Percentiles rank a stretch among this genome's conserved stretches.
These are phyloP conservation scores for Hedya salicella DNA, from an alignment of 2,888 invertebrate genomes.

Conservation along the genomic window DNA sequence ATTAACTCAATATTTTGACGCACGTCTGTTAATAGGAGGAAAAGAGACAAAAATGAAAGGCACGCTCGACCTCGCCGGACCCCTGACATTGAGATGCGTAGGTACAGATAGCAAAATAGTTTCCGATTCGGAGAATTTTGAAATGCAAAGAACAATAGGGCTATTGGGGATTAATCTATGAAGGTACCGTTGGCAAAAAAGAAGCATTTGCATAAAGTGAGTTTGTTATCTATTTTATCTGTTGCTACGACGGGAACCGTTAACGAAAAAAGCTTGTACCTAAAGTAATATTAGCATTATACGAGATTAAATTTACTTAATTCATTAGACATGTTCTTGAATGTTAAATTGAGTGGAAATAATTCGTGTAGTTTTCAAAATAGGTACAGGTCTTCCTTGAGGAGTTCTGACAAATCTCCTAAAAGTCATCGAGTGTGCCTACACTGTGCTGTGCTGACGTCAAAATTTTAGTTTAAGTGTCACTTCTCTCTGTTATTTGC, in stretches of 20 bases:
- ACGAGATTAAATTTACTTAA: too few relatives aligned
- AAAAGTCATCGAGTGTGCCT: too few relatives aligned
- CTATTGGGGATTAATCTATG: conserved; percentile 26
- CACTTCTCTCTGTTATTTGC: too few relatives aligned
- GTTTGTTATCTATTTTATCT: not conserved
- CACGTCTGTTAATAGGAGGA: conserved; percentile 32
- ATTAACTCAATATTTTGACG: conserved; percentile 40
- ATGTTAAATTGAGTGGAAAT: too few relatives aligned
- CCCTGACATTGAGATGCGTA: conserved; percentile 46
- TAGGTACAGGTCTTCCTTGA: too few relatives aligned
- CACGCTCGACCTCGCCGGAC: conserved; percentile 43
- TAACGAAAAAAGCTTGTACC: not conserved
- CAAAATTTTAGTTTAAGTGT: too few relatives aligned
- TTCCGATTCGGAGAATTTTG: conserved; percentile 26
- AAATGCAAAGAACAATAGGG: conserved; percentile 35
- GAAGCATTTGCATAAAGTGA: not conserved
- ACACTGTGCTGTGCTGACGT: too few relatives aligned
- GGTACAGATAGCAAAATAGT: conserved; percentile 43
- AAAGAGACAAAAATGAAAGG: conserved; percentile 43
- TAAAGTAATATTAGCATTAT: too few relatives aligned
- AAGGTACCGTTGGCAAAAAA: conserved; percentile 31
- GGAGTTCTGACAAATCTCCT: too few relatives aligned
- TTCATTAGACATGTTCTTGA: too few relatives aligned
- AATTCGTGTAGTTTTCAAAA: too few relatives aligned
- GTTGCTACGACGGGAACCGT: not conserved